Percentiles rank a stretch among this genome's conserved stretches.
Evolutionary conservation across 1,140 invertebrate species (phyloP).

Genomic region (Pogonognathellus flavescens): DNA sequence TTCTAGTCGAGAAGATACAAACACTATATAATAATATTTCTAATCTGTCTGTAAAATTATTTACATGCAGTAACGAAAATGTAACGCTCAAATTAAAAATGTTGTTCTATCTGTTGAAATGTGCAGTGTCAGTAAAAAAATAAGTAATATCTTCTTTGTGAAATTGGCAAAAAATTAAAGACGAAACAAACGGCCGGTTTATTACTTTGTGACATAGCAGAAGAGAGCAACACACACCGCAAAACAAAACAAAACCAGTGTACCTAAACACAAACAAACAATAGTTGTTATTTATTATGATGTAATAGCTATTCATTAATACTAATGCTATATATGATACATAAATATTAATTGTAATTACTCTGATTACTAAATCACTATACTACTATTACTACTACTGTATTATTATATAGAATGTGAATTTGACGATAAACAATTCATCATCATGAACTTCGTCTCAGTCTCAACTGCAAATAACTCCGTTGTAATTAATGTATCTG

Average conservation of each 20-base stretch:
- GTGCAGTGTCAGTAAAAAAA: no score
- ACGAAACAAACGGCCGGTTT: neutral
- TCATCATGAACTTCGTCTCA: neutral
- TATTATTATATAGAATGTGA: neutral
- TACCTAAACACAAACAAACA: slow-evolving; percentile 40
- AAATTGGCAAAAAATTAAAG: neutral
- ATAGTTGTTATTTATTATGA: neutral
- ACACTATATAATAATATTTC: no score
- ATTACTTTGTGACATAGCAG: neutral
- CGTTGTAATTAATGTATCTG: neutral
- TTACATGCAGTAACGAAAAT: no score
- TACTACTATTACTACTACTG: neutral
- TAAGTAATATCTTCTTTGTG: neutral
- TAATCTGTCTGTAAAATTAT: no score
- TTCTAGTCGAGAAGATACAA: no score
- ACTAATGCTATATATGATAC: slow-evolving; percentile 28
- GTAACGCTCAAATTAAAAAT: no score
- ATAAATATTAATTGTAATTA: slow-evolving; percentile 25
- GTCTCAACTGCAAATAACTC: neutral
- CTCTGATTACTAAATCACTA: slow-evolving; percentile 3
- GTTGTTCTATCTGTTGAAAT: no score
- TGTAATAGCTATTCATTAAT: neutral
- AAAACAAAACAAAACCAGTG: slow-evolving; percentile 40
- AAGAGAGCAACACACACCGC: neutral
- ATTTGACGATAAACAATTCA: slow-evolving; percentile 4